Evolutionary conservation across 2,113 vertebrate species (phyloP), one percentile per base, ranked within the genome.

Genomic region (Hyla sarda): DNA sequence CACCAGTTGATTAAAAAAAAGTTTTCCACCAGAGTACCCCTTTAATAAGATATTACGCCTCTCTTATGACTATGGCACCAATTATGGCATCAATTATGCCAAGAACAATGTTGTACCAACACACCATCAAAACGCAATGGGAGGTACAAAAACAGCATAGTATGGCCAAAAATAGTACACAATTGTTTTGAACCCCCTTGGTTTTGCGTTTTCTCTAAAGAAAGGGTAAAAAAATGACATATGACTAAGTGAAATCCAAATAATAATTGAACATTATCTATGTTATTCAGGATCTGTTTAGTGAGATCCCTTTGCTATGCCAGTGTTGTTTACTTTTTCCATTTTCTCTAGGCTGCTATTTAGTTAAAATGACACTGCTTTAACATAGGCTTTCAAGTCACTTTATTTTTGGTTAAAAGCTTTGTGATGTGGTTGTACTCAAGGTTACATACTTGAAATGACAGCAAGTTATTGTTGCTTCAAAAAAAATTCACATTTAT

Each of bases 391-490:
- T 81, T 79, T 86, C 60, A 72, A 86, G 48, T 60, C 52, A 45
- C 54, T 81, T 73, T 47, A 77, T 80, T 72, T 81, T 86, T 69
- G 28, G 84, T 73, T 81, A 86, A 86, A 86, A 73, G 84, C 67
- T 72, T 86, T 58, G 13, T 81, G 77, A 86, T 32, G 52, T 41
- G 74, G 73, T 48, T 79, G 62, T 62, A 34, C 34, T 74, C 84
- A 81, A 86, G 77, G 76, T 81, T 86, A 73, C 83, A 71, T 82
- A 82, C 45, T 85, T 67, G 19, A 78, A n/a, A 77, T 81, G 84
- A 73, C 77, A 86, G 77, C 65, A 81, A 87, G 56, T 47, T 50
- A 82, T 87, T 81, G 65, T 73, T 81, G 65, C 48, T 47, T 87
- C 52, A 87, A 87, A 48, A 87, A 48, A 76, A 72, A 58, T 41